Percentiles rank a stretch among this genome's conserved stretches.
Evolutionary conservation across 1,140 invertebrate species (phyloP).

Genomic region (Aphelenchoides fujianensis): DNA sequence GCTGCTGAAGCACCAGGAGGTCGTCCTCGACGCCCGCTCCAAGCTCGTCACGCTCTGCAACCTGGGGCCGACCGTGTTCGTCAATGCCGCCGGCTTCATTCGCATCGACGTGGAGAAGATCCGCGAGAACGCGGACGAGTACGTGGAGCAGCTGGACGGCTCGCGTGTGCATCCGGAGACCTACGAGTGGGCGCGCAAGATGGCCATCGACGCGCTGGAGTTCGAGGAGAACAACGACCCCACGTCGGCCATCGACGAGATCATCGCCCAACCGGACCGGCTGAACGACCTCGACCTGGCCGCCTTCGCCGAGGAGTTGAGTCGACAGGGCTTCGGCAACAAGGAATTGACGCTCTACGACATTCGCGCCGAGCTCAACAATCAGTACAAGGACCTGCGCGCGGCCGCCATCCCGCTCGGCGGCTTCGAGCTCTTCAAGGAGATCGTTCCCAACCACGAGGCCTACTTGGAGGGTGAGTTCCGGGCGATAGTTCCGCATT

Average conservation of each 20-base stretch:
- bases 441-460: slow-evolving; percentile 71
- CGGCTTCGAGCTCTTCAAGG: slow-evolving; percentile 84
- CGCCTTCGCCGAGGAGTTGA: slow-evolving; percentile 92
- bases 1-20: slow-evolving; percentile 42
- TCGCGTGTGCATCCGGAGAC: slow-evolving; percentile 93
- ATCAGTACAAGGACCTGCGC: slow-evolving; percentile 89
- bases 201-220: slow-evolving; percentile 98
- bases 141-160: slow-evolving; percentile 73
- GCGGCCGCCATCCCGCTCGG: slow-evolving; percentile 75
- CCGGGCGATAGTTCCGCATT: slow-evolving; percentile 59
- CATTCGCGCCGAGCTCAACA: slow-evolving; percentile 89
- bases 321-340: slow-evolving; percentile 86
- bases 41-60: slow-evolving; percentile 90
- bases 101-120: slow-evolving; percentile 85
- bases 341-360: slow-evolving; percentile 96
- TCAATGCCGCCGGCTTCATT: slow-evolving; percentile 98
- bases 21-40: slow-evolving; percentile 68
- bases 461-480: slow-evolving; percentile 3
- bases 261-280: slow-evolving; percentile 83
- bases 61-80: slow-evolving; percentile 93
- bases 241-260: slow-evolving; percentile 91
- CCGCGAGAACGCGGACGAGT: slow-evolving; percentile 41
- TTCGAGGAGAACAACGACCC: slow-evolving; percentile 93
- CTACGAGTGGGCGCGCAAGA: slow-evolving; percentile 98
- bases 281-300: slow-evolving; percentile 95